Base-by-base conservation (phyloP, 2,797 vertebrate species). In the Xerus rutilus region DNA sequence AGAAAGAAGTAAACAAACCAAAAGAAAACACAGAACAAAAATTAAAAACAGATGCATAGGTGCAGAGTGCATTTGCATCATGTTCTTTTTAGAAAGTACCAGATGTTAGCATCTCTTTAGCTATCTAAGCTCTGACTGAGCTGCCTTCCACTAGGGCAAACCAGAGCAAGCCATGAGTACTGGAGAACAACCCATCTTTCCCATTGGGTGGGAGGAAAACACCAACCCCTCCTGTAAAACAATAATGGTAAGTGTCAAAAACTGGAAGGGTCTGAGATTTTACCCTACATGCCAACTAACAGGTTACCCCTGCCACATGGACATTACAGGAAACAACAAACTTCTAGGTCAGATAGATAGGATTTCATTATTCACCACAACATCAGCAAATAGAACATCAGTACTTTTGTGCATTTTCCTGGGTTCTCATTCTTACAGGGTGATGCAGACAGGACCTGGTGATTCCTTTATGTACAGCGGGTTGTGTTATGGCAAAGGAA, bases 1-100 rank as follows among this genome's bases (percentile, higher is more conserved):
- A 84, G 91, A 89, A 90, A 82, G 78, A 76, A 92, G 47, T 64
- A 87, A 45, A 84, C 23, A 81, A 92, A 43, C 11, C 39, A 20
- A 74, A 92, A 59, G 13, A 2, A 86, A 69, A 59, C 20, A 64
- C 28, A 77, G n/a, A 25, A 62, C 7, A n/a, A n/a, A 69, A 77
- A 39, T 64, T 73, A 52, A 73, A 84, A 67, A 65, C 17, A 78
- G 54, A 64, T 65, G n/a, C 0, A 9, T 21, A 72, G 14, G 77
- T n/a, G 43, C 14, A 86, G 74, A 78, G 54, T 82, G 17, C 25
- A 76, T 93, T 92, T 78, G 28, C 11, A 10, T 72, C 64, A 25
- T 5, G 45, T 35, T 45, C 59, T 67, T 73, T 59, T 28, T n/a
- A 8, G 6, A 67, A 54, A 83, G 28, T 15, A 49, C 17, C 45